These are phyloP conservation scores for Pterostichus madidus DNA, from an alignment of 2,888 invertebrate species.

Conservation along the genomic window DNA sequence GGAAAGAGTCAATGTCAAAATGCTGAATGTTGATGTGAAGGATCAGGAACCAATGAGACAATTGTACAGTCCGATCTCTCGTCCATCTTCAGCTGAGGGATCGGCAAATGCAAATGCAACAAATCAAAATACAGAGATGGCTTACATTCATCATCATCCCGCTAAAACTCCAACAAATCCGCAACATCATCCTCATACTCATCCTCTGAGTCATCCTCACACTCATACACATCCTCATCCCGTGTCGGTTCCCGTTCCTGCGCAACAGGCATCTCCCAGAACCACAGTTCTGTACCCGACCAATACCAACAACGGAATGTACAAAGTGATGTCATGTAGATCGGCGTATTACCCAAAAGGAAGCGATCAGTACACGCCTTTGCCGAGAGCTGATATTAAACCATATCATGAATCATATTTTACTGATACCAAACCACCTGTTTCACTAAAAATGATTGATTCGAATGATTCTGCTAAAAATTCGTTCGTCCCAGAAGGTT, in stretches of 20 bases:
- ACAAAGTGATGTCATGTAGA: constrained; percentile 68
- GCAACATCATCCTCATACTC: constrained; percentile 68
- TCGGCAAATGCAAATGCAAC: constrained; percentile 71
- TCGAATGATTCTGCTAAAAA: constrained; percentile 72
- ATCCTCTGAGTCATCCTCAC: constrained; percentile 69
- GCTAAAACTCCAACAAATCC: constrained; percentile 70
- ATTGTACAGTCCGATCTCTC: constrained; percentile 80
- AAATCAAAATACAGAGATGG: constrained; percentile 70
- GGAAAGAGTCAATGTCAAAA: constrained; percentile 80
- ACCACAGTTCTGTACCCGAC: constrained; percentile 74
- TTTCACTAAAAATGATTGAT: constrained; percentile 70
- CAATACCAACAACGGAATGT: constrained; percentile 46
- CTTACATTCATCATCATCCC: constrained; percentile 75
- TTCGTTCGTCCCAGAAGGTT: constrained; percentile 80
- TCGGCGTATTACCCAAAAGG: constrained; percentile 71
- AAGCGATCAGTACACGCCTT: constrained; percentile 78
- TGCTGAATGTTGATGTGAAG: constrained; percentile 74
- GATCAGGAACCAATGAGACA: constrained; percentile 74
- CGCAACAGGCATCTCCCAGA: constrained; percentile 74
- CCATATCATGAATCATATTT: constrained; percentile 87
- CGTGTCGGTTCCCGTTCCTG: constrained; percentile 68
- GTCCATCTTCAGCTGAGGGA: constrained; percentile 79
- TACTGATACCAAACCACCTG: constrained; percentile 81
- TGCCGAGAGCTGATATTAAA: constrained; percentile 86
- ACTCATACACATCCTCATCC: constrained; percentile 51